phyloP scores from a whole-genome alignment of 2,113 vertebrate species.

The Chloroceryle aenea region DNA sequence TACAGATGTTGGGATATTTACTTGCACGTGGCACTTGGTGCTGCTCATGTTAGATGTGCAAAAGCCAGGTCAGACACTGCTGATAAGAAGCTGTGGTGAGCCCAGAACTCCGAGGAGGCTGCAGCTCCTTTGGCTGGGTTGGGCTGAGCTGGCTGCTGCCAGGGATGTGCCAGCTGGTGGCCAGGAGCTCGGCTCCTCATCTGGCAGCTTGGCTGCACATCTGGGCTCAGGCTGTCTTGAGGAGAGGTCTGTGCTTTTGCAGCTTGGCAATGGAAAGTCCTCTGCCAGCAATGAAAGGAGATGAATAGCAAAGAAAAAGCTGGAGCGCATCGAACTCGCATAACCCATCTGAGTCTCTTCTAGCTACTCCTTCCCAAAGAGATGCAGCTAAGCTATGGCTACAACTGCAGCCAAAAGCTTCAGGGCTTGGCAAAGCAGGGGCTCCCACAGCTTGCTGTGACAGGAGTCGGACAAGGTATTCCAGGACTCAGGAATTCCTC shows the following conservation, averaged over 20 bases:
- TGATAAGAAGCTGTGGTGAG: background rate
- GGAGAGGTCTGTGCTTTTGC: background rate
- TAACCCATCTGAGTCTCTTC: background rate
- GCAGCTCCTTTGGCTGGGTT: background rate
- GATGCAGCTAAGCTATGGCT: background rate
- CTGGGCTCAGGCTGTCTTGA: background rate
- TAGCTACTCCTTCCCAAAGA: background rate
- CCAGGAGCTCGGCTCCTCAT: rapidly evolving
- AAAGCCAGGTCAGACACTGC: background rate
- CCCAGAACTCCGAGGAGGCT: background rate
- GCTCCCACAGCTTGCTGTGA: constrained; percentile 28
- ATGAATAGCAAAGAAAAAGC: background rate
- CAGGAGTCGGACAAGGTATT: constrained; percentile 30
- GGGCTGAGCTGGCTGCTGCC: background rate
- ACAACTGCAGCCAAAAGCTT: constrained; percentile 28
- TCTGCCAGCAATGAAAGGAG: background rate
- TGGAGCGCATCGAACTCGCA: background rate
- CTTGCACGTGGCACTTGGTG: rapidly evolving
- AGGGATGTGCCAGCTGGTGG: rapidly evolving
- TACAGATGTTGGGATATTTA: background rate
- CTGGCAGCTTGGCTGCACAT: rapidly evolving
- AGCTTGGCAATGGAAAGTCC: background rate
- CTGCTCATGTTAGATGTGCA: rapidly evolving
- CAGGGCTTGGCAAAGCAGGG: background rate
- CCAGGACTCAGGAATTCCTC: background rate